Conservation (phyloP, 2,113 vertebrate species). For the Myrmophylax atrothorax region DNA sequence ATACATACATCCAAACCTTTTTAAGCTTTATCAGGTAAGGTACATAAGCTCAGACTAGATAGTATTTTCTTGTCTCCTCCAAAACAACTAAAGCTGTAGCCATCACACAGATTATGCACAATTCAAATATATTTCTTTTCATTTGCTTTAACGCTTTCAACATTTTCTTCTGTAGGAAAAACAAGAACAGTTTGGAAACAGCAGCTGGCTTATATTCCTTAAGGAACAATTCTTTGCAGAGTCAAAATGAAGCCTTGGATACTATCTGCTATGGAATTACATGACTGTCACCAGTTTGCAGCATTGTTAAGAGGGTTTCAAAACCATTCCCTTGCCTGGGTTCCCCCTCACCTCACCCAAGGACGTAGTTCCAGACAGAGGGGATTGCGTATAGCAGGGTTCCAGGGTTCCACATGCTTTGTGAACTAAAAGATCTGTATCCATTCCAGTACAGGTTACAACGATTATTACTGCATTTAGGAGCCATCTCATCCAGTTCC, state of each 20-base stretch:
- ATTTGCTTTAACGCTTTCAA: background rate
- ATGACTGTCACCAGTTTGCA: background rate
- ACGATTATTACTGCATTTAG: accelerated
- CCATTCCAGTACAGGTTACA: background rate
- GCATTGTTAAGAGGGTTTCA: background rate
- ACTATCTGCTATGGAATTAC: accelerated
- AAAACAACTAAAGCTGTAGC: background rate
- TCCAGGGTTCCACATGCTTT: accelerated
- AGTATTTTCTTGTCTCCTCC: background rate
- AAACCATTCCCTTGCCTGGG: background rate
- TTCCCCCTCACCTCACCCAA: background rate
- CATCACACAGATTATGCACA: background rate
- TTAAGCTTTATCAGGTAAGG: background rate
- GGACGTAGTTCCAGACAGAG: background rate
- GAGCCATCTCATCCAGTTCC: background rate
- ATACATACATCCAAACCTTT: background rate
- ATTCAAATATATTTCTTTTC: background rate
- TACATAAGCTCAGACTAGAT: background rate
- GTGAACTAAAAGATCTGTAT: accelerated
- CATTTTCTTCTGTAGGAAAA: background rate
- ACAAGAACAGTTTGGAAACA: background rate
- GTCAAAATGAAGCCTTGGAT: background rate
- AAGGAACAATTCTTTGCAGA: background rate
- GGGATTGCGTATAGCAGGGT: accelerated
- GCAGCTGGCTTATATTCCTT: background rate